Evolutionary conservation across 2,113 vertebrate genomes (phyloP).

Genomic region (Recurvirostra avosetta): DNA sequence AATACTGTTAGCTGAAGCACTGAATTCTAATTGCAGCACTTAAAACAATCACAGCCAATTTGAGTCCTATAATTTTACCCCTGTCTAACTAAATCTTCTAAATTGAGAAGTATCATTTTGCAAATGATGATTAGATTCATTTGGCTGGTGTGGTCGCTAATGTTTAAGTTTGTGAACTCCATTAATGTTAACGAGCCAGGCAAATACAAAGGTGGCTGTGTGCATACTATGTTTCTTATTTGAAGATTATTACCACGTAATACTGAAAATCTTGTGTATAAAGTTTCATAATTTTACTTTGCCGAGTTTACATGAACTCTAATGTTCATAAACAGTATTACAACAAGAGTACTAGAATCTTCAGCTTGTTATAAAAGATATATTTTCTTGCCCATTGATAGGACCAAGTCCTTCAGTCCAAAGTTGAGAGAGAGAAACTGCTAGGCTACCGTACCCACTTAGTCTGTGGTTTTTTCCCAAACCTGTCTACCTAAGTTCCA

Average conservation of each 20-base stretch:
- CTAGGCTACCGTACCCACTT: background rate
- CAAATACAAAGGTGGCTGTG: background rate
- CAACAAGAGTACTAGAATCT: background rate
- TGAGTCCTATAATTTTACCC: conserved; percentile 22
- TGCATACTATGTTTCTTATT: background rate
- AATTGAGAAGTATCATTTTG: background rate
- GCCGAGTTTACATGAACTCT: background rate
- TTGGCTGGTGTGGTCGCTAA: background rate
- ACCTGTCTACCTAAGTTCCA: background rate
- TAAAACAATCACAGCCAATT: background rate
- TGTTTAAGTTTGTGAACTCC: background rate
- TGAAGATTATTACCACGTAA: background rate
- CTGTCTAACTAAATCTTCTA: background rate
- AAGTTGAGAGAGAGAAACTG: background rate
- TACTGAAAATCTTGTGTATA: background rate
- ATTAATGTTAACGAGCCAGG: background rate
- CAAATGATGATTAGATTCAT: background rate
- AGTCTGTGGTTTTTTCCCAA: background rate
- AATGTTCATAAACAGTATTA: background rate
- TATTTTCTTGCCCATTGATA: background rate
- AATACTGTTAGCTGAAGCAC: background rate
- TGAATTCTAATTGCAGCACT: background rate
- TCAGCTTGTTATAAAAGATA: background rate
- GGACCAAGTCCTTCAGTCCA: background rate
- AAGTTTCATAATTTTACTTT: background rate